Base-by-base conservation (phyloP, 1,140 invertebrate genomes). In the Zelostemma sp. region DNA sequence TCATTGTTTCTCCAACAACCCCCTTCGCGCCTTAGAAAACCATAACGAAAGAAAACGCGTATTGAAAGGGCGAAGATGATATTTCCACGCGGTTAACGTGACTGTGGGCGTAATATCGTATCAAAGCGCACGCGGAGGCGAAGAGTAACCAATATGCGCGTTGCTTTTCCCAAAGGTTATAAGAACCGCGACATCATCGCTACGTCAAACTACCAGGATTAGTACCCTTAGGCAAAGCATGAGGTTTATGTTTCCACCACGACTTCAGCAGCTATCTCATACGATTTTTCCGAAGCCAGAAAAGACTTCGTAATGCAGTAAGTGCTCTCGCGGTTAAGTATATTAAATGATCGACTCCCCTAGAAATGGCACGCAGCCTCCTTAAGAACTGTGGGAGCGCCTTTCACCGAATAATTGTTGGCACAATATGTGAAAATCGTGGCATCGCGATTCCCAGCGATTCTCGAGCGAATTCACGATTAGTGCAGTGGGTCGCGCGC, bases 341-440 rank as follows among this genome's bases (percentile, higher is more conserved):
- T 78, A 82, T 83, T 80, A 80, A 82, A 83, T 75, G 78, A 82
- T 82, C 74, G 71, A 74, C 70, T 77, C 71, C 46, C 33, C 70
- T 65, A 59, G 49, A 68, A 57, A 58, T 58, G 50, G 50, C 63
- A 47, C 64, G 62, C 63, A 55, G 33, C 25, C 33, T 45, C 14
- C 51, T 50, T 53, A 47, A 55, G 40, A 17, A 70, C 70, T 78
- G 77, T 84, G 81, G 78, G 78, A 82, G 78, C 75, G 82, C 83
- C 84, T 85, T 85, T 85, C 84, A 85, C 82, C 84, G 82, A 85
- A 85, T 85, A 85, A 85, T 85, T 85, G 83, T 85, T 82, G 77
- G 76, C 73, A 82, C 80, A 85, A 85, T 85, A 85, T 85, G 82
- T 81, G 82, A 85, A 85, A 80, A 80, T 64, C 65, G 68, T 77